These are phyloP conservation scores for Pseudomyrmex dendroicus DNA, from an alignment of 1,140 invertebrate species.

Conservation along the genomic window DNA sequence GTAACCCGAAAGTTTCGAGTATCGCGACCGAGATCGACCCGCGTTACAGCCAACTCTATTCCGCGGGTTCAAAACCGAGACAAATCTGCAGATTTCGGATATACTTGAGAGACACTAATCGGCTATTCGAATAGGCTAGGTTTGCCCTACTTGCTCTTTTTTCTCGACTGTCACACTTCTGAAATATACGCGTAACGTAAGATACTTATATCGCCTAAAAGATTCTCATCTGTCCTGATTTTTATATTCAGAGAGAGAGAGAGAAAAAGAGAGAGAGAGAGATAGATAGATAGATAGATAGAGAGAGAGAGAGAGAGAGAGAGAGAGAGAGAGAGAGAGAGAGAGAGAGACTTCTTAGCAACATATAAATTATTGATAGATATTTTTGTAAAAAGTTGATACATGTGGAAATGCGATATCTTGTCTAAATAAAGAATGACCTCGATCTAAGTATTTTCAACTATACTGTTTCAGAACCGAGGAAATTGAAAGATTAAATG, in stretches of 20 bases:
- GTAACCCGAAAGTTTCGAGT: slow-evolving; percentile 48
- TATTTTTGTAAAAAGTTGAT: background rate
- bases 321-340: too few species aligned
- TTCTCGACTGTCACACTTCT: too few species aligned
- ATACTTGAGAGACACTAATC: slow-evolving; percentile 44
- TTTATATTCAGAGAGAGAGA: too few species aligned
- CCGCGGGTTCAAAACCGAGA: background rate
- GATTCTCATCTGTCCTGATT: too few species aligned
- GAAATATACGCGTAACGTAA: too few species aligned
- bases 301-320: too few species aligned
- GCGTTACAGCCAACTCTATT: slow-evolving; percentile 31
- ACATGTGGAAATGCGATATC: background rate
- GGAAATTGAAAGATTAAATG: slow-evolving; percentile 4
- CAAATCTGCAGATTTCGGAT: slow-evolving; percentile 2
- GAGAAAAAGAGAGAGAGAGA: too few species aligned
- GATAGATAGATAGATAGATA: too few species aligned
- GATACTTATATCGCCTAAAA: too few species aligned
- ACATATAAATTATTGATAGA: too few species aligned
- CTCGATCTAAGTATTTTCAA: background rate
- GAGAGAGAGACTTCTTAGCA: too few species aligned
- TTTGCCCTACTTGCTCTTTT: background rate
- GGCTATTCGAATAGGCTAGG: slow-evolving; percentile 26
- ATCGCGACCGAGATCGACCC: slow-evolving; percentile 34
- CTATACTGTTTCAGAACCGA: background rate
- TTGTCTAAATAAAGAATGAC: background rate